Conservation (phyloP, 2,888 invertebrate species). For the Tachina lurida region DNA sequence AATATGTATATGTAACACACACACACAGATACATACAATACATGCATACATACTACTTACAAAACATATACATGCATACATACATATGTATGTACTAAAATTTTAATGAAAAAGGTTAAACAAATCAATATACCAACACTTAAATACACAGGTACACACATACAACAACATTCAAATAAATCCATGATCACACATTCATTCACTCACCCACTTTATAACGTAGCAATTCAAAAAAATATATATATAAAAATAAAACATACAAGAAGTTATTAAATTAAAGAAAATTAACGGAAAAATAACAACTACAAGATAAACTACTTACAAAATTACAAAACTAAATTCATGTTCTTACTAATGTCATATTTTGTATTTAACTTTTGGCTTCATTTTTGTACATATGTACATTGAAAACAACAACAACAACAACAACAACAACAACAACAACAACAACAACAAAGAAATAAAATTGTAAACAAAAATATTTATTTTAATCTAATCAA, state of each 20-base stretch:
- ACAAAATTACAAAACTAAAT: background rate
- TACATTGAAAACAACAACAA: background rate
- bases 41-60: slow-evolving; percentile 51
- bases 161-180: slow-evolving; percentile 55
- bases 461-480: slow-evolving; percentile 23
- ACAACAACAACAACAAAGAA: background rate
- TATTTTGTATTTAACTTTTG: slow-evolving; percentile 46
- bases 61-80: slow-evolving; percentile 47
- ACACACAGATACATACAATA: slow-evolving; percentile 62
- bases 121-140: slow-evolving; percentile 9
- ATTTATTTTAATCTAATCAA: slow-evolving; percentile 18
- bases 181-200: background rate
- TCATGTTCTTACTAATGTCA: slow-evolving; percentile 38
- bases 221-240: slow-evolving; percentile 12
- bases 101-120: background rate
- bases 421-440: too few relatives aligned
- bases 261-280: slow-evolving; percentile 25
- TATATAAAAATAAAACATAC: slow-evolving; percentile 1
- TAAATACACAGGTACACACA: slow-evolving; percentile 18
- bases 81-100: background rate
- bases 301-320: slow-evolving; percentile 11
- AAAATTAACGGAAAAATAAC: slow-evolving; percentile 8
- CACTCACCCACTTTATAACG: slow-evolving; percentile 11
- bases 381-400: background rate
- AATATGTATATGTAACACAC: slow-evolving; percentile 50